Conservation (phyloP, 2,888 invertebrate species). For the Colletes collaris region DNA sequence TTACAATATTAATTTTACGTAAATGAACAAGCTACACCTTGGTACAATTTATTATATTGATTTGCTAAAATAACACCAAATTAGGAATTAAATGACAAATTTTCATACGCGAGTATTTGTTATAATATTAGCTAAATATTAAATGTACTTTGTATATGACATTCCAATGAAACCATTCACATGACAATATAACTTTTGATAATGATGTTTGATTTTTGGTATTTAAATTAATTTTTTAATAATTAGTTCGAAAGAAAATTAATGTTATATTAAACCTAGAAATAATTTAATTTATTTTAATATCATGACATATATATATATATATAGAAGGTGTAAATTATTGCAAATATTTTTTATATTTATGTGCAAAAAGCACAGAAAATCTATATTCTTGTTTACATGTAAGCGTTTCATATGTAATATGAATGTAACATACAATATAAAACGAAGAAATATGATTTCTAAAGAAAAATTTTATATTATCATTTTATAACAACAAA, state of each 20-base stretch:
- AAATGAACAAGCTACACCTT: neutral
- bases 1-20: neutral
- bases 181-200: slow-evolving; percentile 44
- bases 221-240: slow-evolving; percentile 2
- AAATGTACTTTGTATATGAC: slow-evolving; percentile 28
- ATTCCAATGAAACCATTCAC: slow-evolving; percentile 39
- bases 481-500: slow-evolving; percentile 40
- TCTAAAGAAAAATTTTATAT: slow-evolving; percentile 30
- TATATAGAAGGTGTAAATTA: slow-evolving; percentile 19
- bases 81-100: neutral
- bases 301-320: neutral
- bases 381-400: slow-evolving; percentile 45
- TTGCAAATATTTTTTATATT: slow-evolving; percentile 48
- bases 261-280: slow-evolving; percentile 15
- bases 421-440: slow-evolving; percentile 9
- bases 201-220: neutral
- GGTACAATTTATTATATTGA: neutral
- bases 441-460: slow-evolving; percentile 1
- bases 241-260: slow-evolving; percentile 10
- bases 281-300: slow-evolving; percentile 39
- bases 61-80: neutral
- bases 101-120: slow-evolving; percentile 29
- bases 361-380: slow-evolving; percentile 25
- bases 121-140: slow-evolving; percentile 22
- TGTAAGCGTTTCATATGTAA: slow-evolving; percentile 37